Base-by-base conservation (phyloP, 2,797 vertebrate species). In the Petrocephalus schoutedeni region DNA sequence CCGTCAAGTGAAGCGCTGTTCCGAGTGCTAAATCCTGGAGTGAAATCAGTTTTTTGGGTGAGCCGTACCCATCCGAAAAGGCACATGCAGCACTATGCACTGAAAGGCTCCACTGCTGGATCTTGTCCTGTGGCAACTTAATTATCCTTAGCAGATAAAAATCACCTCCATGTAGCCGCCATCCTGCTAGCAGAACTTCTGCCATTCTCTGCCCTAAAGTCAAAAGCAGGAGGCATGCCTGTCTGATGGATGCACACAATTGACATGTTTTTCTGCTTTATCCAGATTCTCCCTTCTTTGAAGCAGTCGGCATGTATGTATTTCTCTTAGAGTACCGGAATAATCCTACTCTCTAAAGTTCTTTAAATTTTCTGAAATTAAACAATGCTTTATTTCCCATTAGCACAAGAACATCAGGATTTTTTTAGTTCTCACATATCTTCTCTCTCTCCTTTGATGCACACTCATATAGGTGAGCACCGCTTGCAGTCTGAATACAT, bases 41-140 rank as follows among this genome's bases (percentile, higher is more conserved):
- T 88, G 84, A 91, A 90, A 88, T 92, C 89, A 80, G 67, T 89
- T 92, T 91, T 92, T 90, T 87, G 64, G 64, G 64, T 90, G 90
- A 87, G 88, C 86, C 57, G 87, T 41, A 90, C 90, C 89, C 91
- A 89, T 84, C 12, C 9, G 88, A 86, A 61, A 61, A 82, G 7
- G 64, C 14, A 32, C 67, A 84, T 10, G 85, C 82, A 89, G 85
- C 58, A 14, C 71, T 74, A 67, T 32, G 36, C n/a, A 12, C 77
- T 80, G 71, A 82, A 74, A 85, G 41, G 83, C 67, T 80, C 58
- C 84, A 82, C 91, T 94, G 94, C 92, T 91, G 89, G 88, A 92
- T 92, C 95, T 94, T 93, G 94, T 94, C 93, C 88, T 94, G 93
- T 89, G 92, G 93, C 90, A 91, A 58, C 89, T 90, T 94, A 92